These are phyloP conservation scores for Hoplias malabaricus DNA, from an alignment of 2,113 vertebrate genomes.

Conservation along the genomic window DNA sequence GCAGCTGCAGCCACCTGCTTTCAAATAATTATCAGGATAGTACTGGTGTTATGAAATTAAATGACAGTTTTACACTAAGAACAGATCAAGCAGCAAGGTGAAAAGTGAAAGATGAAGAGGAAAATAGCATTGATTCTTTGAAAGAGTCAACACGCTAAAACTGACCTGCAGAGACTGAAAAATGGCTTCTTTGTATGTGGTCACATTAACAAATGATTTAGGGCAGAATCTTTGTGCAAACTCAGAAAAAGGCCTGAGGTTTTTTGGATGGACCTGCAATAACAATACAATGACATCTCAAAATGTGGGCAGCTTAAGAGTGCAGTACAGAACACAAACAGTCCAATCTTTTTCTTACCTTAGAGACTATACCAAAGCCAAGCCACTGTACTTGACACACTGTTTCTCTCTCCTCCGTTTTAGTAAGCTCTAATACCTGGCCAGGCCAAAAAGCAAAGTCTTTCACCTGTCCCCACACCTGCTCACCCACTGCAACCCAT, in stretches of 20 bases:
- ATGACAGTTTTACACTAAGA: no score
- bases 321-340: background rate
- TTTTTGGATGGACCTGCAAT: slow-evolving; percentile 73
- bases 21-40: background rate
- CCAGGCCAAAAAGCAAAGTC: slow-evolving; percentile 84
- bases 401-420: slow-evolving; percentile 55
- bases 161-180: slow-evolving; percentile 84
- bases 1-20: slow-evolving; percentile 82
- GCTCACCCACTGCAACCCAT: slow-evolving; percentile 76
- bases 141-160: background rate
- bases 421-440: slow-evolving; percentile 68
- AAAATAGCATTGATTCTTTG: background rate
- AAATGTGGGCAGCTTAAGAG: background rate
- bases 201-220: slow-evolving; percentile 75
- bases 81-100: background rate
- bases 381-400: slow-evolving; percentile 84
- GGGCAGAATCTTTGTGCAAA: slow-evolving; percentile 82
- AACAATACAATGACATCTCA: background rate
- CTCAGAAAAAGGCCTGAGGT: slow-evolving; percentile 72
- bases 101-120: background rate
- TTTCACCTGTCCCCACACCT: slow-evolving; percentile 85
- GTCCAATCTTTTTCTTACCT: slow-evolving; percentile 70
- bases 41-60: no score
- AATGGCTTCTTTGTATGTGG: slow-evolving; percentile 83
- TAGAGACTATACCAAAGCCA: slow-evolving; percentile 78